Conservation (phyloP, 2,797 vertebrate genomes). For the Nyctalus aviator region DNA sequence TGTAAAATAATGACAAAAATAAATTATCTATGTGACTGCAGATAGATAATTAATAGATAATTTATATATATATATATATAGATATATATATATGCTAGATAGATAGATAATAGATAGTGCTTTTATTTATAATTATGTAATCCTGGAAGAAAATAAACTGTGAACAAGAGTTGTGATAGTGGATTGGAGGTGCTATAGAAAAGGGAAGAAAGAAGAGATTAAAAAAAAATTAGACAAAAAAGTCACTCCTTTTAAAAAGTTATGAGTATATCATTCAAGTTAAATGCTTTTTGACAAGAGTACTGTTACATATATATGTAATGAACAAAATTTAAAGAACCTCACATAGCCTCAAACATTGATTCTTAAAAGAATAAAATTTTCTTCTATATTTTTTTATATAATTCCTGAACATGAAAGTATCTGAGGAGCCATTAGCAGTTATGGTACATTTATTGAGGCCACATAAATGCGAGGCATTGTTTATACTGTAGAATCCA, state of each 20-base stretch:
- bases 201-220: background rate
- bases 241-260: background rate
- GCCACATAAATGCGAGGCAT: background rate
- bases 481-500: background rate
- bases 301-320: background rate
- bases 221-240: background rate
- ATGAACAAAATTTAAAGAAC: background rate
- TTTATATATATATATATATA: background rate
- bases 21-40: background rate
- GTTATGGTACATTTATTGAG: background rate
- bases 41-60: background rate
- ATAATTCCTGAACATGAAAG: background rate
- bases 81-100: too few relatives aligned
- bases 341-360: background rate
- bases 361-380: background rate
- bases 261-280: background rate
- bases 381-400: background rate
- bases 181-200: background rate
- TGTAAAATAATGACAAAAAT: background rate
- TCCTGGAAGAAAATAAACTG: background rate
- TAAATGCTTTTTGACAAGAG: background rate
- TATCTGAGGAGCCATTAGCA: background rate
- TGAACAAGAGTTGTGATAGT: background rate
- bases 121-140: background rate
- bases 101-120: background rate